phyloP scores from a whole-genome alignment of 2,797 vertebrate genomes.

The Pipistrellus nathusii region DNA sequence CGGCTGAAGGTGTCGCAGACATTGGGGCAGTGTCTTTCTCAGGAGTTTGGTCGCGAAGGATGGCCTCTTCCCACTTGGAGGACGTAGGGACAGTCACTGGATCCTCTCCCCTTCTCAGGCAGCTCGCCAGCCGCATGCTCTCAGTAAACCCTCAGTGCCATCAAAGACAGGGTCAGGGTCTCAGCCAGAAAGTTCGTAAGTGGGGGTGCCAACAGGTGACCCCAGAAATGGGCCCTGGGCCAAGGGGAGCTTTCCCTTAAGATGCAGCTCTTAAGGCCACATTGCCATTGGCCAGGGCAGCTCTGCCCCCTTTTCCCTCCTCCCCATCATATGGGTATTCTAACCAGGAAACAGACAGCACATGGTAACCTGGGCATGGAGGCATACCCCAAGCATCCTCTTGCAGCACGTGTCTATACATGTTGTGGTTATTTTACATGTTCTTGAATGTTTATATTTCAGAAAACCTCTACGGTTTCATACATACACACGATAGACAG shows the following conservation, averaged over 20 bases:
- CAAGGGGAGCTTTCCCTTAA: background rate
- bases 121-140: background rate
- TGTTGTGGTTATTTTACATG: conserved; percentile 88
- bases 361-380: conserved; percentile 86
- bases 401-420: conserved; percentile 89
- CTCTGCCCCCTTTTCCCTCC: background rate
- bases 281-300: conserved; percentile 68
- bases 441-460: conserved; percentile 90
- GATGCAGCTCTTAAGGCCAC: background rate
- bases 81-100: background rate
- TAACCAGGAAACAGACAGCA: conserved; percentile 85
- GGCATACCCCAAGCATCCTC: conserved; percentile 89
- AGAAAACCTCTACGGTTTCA: conserved; percentile 90
- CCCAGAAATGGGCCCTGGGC: background rate
- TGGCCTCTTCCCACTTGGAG: conserved; percentile 23
- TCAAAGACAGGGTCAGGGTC: background rate
- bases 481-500: background rate
- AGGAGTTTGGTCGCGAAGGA: conserved; percentile 47
- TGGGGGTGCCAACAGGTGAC: background rate
- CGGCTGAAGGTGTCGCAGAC: background rate
- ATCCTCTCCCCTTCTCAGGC: background rate
- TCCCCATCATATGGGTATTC: conserved; percentile 76
- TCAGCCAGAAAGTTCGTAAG: background rate
- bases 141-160: background rate
- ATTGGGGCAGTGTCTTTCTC: conserved; percentile 54